Conservation (phyloP, 2,888 invertebrate species). For the Ferrisia virgata region DNA sequence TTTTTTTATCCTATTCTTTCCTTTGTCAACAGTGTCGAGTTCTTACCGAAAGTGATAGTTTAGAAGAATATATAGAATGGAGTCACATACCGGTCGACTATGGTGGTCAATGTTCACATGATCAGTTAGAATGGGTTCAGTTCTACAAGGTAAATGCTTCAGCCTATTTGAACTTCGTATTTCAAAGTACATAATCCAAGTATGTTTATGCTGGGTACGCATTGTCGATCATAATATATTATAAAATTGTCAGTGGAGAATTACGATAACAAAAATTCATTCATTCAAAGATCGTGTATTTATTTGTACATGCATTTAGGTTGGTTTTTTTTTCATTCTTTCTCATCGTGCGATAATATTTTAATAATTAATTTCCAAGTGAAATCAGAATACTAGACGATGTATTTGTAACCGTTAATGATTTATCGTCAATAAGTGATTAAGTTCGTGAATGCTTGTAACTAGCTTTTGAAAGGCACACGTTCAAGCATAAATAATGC, state of each 20-base stretch:
- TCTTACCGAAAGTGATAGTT: conserved; percentile 56
- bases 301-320: background rate
- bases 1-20: background rate
- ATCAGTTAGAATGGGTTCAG: conserved; percentile 71
- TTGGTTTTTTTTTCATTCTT: background rate
- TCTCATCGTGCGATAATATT: background rate
- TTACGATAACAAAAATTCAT: background rate
- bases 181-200: too few species aligned
- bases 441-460: conserved; percentile 11
- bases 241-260: background rate
- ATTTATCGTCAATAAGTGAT: background rate
- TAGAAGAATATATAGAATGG: conserved; percentile 56
- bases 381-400: background rate
- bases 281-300: background rate
- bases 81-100: conserved; percentile 59
- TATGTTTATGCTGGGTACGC: too few species aligned
- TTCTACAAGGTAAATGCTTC: conserved; percentile 61
- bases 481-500: background rate
- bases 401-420: background rate
- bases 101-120: conserved; percentile 64
- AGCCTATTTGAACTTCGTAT: background rate
- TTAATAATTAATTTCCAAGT: conserved; percentile 14
- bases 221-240: background rate
- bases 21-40: conserved; percentile 54
- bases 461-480: background rate